Conservation (phyloP, 2,797 vertebrate species). For the Acanthornis magna region DNA sequence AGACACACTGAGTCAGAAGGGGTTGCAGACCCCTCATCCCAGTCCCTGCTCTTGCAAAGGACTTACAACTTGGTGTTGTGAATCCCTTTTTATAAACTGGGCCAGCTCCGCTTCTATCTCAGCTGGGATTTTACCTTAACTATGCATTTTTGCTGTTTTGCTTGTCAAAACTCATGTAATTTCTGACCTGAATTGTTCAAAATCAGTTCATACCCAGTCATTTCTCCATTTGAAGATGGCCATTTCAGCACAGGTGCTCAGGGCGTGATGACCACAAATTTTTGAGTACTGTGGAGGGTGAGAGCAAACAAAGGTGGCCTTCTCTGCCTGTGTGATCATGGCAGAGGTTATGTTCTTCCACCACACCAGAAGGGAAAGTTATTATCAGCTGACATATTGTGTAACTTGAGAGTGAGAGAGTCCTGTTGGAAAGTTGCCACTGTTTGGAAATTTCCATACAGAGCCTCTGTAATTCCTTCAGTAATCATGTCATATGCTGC, state of each 20-base stretch:
- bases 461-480: conserved; percentile 18
- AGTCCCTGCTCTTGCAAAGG: neutral
- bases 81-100: neutral
- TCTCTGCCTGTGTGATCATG: neutral
- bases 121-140: neutral
- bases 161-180: neutral
- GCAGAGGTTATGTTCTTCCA: neutral
- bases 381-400: conserved; percentile 42
- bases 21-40: neutral
- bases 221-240: neutral
- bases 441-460: conserved; percentile 41
- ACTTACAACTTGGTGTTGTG: neutral
- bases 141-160: neutral
- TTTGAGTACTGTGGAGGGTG: neutral
- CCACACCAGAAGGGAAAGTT: conserved; percentile 26
- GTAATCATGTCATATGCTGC: neutral
- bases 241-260: neutral
- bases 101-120: neutral
- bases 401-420: conserved; percentile 19
- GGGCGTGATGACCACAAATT: neutral
- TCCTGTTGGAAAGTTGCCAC: conserved; percentile 36
- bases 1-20: neutral
- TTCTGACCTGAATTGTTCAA: neutral
- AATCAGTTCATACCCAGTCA: neutral
- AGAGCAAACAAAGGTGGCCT: neutral